Evolutionary conservation across 2,888 invertebrate genomes (phyloP), one percentile per base, ranked within the genome.

Genomic region (Hoplodrina blanda): DNA sequence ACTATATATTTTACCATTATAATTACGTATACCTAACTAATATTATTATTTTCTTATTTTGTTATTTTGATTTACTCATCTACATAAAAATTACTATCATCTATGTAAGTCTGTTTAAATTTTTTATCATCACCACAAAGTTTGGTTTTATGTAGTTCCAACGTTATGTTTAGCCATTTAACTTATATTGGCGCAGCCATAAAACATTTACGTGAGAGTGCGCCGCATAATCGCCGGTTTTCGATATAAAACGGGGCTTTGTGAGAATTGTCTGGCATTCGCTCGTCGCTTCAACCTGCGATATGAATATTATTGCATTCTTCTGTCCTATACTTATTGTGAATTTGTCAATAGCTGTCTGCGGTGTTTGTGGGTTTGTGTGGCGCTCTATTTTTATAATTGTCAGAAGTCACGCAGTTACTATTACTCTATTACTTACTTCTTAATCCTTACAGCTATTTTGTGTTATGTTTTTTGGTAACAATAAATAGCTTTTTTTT

Each of bases 281-380:
- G 56, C 30, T 67, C 78, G 62, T 50, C 69, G 62, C 69, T 64
- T 50, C 55, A 61, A 75, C 49, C 73, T 62, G 67, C 82, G 69
- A 78, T 82, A 78, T 84, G 75, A 82, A 82, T 82, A 82, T 78
- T 81, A 84, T 84, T 82, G 72, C 82, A 81, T 84, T 82, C 75
- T 69, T 81, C 17, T 56, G 46, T 62, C 33, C 56, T 46, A 68
- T 78, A 74, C 78, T 70, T 81, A 61, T 69, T 78, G 54, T 63
- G 53, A 56, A 53, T 69, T 62, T 57, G 68, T 78, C 78, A 57
- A 73, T 78, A 72, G 50, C 59, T 60, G 59, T 49, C 46, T 50
- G 62, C 60, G 2, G 53, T 53, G 30, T 66, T 60, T 63, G 46
- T 74, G 15, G 25, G 30, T 56, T 10, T 46, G 20, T 64, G 55